phyloP scores from a whole-genome alignment of 2,888 invertebrate genomes.

The Drosophila emarginata region DNA sequence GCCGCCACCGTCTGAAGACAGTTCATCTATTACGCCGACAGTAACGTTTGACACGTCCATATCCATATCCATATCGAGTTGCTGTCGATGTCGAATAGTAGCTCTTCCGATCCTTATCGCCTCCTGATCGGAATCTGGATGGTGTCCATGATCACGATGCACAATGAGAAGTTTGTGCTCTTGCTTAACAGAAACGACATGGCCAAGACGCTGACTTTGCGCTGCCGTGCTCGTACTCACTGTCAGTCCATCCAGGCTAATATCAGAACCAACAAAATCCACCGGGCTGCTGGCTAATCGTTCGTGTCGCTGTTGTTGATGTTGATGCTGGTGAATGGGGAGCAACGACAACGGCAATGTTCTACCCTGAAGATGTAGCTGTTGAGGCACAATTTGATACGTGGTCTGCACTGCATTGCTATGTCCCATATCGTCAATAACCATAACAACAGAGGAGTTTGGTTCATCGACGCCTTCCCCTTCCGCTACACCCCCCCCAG shows the following conservation, averaged over 20 bases:
- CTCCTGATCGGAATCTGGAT: conserved; percentile 2
- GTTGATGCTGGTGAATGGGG: conserved; percentile 42
- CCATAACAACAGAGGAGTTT: conserved; percentile 80
- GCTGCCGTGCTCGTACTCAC: conserved; percentile 52
- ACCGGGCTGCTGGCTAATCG: conserved; percentile 57
- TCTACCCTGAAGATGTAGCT: conserved; percentile 48
- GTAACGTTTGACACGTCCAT: conserved; percentile 38
- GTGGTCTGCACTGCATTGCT: conserved; percentile 52
- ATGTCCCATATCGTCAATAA: conserved; percentile 75
- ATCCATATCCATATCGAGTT: conserved; percentile 35
- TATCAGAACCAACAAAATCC: conserved; percentile 71
- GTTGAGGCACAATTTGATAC: conserved; percentile 63
- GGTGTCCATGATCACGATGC: conserved; percentile 33
- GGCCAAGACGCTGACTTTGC: conserved; percentile 42
- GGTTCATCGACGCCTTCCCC: conserved; percentile 47
- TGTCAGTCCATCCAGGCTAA: conserved; percentile 72
- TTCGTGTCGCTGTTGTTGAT: conserved; percentile 2
- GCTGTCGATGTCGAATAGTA: conserved; percentile 17
- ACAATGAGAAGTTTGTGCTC: conserved; percentile 75
- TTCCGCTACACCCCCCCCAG: not conserved
- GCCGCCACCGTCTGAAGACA: conserved; percentile 66
- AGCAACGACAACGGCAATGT: conserved; percentile 49
- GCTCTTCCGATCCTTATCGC: conserved; percentile 3
- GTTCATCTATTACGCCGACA: conserved; percentile 59
- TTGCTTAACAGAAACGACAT: conserved; percentile 72